Percentiles rank a stretch among this genome's conserved stretches.
phyloP scores from a whole-genome alignment of 2,888 invertebrate genomes.

The Nephrocerus scutellatus region DNA sequence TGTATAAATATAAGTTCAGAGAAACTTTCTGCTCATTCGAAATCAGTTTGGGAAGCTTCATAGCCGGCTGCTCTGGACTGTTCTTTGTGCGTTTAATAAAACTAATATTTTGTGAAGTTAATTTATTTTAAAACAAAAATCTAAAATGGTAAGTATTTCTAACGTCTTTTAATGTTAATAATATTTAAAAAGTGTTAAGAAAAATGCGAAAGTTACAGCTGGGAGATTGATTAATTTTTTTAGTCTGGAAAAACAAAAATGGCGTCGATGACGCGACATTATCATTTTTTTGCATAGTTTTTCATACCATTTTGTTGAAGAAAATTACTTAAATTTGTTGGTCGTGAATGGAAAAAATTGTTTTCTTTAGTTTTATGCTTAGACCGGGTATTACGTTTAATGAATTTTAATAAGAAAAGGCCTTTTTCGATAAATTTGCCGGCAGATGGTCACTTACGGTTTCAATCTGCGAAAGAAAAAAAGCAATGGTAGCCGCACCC shows the following conservation, averaged over 20 bases:
- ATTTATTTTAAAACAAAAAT: conserved; percentile 30
- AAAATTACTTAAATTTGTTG: neutral
- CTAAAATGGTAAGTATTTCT: conserved; percentile 42
- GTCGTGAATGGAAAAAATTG: too few relatives aligned
- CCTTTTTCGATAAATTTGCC: neutral
- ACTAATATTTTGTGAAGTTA: conserved; percentile 34
- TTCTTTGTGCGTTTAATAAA: conserved; percentile 23
- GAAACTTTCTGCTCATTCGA: conserved; percentile 48
- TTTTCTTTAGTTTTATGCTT: too few relatives aligned
- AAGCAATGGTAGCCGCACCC: conserved; percentile 1
- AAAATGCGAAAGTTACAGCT: conserved; percentile 21
- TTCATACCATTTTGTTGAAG: neutral
- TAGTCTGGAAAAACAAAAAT: too few relatives aligned
- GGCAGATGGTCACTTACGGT: neutral
- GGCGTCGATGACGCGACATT: too few relatives aligned
- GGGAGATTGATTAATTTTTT: too few relatives aligned
- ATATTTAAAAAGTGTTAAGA: neutral
- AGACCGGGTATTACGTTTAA: too few relatives aligned
- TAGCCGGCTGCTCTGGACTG: conserved; percentile 59
- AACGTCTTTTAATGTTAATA: neutral
- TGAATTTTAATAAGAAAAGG: neutral
- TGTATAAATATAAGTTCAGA: conserved; percentile 54
- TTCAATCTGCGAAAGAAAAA: too few relatives aligned
- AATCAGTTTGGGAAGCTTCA: conserved; percentile 64
- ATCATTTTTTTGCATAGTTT: conserved; percentile 3